phyloP scores from a whole-genome alignment of 2,797 vertebrate species.

The Sebastes vulpes region DNA sequence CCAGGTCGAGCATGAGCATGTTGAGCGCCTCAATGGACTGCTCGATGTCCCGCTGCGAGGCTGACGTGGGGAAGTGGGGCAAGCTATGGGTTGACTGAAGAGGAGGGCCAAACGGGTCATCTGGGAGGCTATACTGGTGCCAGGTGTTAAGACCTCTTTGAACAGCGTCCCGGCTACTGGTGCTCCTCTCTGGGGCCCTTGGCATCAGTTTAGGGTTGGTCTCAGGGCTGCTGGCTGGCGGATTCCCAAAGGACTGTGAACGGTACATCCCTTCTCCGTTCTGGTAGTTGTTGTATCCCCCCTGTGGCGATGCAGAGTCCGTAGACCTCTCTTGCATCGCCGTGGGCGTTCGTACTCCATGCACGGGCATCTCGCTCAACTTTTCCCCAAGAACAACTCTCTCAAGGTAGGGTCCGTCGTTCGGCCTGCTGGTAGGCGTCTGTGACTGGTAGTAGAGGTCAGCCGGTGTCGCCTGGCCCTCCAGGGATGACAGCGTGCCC shows the following conservation, averaged over 20 bases:
- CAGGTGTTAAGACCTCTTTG: slow-evolving; percentile 94
- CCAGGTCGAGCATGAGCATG: slow-evolving; percentile 96
- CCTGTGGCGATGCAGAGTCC: slow-evolving; percentile 79
- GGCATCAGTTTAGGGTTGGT: slow-evolving; percentile 84
- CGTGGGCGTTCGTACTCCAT: slow-evolving; percentile 72
- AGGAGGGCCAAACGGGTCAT: slow-evolving; percentile 84
- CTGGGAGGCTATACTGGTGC: slow-evolving; percentile 91
- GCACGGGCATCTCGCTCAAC: slow-evolving; percentile 81
- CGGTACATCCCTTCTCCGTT: slow-evolving; percentile 86
- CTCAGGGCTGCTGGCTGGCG: slow-evolving; percentile 70
- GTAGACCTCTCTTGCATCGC: slow-evolving; percentile 66
- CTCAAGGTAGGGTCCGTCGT: slow-evolving; percentile 79
- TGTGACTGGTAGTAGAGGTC: slow-evolving; percentile 81
- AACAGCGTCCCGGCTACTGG: slow-evolving; percentile 95
- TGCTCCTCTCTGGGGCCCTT: slow-evolving; percentile 92
- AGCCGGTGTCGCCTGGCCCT: slow-evolving; percentile 86
- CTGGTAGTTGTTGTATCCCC: slow-evolving; percentile 84
- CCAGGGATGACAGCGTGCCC: slow-evolving; percentile 94
- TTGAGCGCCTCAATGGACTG: slow-evolving; percentile 96
- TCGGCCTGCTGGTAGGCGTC: slow-evolving; percentile 63
- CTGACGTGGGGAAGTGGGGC: slow-evolving; percentile 89
- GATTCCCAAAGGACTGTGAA: slow-evolving; percentile 90
- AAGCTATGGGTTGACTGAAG: slow-evolving; percentile 87
- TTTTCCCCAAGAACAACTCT: slow-evolving; percentile 66
- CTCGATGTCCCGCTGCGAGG: slow-evolving; percentile 93